phyloP scores from a whole-genome alignment of 2,888 invertebrate species.

The Agrochola circellaris region DNA sequence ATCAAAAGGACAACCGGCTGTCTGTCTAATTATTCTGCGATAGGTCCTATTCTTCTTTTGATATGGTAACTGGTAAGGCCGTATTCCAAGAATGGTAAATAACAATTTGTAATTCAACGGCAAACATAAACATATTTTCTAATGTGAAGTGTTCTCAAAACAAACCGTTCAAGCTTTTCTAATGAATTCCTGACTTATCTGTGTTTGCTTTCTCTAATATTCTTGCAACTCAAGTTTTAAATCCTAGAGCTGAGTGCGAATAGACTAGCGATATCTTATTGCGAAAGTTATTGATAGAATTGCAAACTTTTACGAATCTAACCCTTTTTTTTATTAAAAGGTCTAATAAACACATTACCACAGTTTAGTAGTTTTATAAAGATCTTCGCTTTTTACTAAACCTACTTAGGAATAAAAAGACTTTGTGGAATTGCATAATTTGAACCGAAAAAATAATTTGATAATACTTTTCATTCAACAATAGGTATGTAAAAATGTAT shows the following conservation, averaged over 20 bases:
- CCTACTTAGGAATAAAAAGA: neutral
- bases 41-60: constrained; percentile 13
- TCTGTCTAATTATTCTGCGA: constrained; percentile 36
- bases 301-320: constrained; percentile 2
- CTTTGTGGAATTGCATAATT: neutral
- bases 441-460: neutral
- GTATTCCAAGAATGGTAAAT: constrained; percentile 41
- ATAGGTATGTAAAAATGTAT: too few species aligned
- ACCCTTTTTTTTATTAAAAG: neutral
- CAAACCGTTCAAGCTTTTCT: constrained; percentile 52
- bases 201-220: constrained; percentile 53
- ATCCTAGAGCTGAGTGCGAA: constrained; percentile 35
- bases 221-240: constrained; percentile 45
- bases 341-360: neutral
- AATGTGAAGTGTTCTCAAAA: constrained; percentile 55
- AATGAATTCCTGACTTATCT: constrained; percentile 55
- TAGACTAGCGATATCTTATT: constrained; percentile 13
- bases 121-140: constrained; percentile 55
- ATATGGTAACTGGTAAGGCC: constrained; percentile 2
- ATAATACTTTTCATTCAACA: too few species aligned
- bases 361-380: neutral
- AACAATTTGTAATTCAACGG: constrained; percentile 53
- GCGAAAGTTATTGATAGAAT: constrained; percentile 10
- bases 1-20: constrained; percentile 41
- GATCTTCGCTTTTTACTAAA: neutral